phyloP scores from a whole-genome alignment of 1,140 invertebrate species.

The Pachypsylla venusta region DNA sequence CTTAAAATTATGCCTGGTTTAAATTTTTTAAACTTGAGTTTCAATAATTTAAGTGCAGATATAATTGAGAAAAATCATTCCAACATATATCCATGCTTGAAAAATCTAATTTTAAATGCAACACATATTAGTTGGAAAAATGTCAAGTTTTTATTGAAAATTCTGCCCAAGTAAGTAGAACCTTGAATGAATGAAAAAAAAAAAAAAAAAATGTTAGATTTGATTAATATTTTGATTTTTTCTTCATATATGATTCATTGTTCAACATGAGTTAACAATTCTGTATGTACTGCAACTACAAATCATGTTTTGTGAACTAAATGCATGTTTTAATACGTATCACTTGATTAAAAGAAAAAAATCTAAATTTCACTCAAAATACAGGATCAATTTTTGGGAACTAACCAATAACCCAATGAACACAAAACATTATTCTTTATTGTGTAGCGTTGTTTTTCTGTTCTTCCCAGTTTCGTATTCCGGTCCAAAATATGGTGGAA shows the following conservation, averaged over 20 bases:
- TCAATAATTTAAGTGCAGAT: conserved; percentile 55
- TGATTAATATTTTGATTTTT: conserved; percentile 1
- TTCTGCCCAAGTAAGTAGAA: conserved; percentile 40
- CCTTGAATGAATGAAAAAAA: background rate
- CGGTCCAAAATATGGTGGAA: too few relatives aligned
- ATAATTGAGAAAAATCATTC: conserved; percentile 18
- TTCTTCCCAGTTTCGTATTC: too few relatives aligned
- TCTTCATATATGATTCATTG: background rate
- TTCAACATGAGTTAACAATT: too few relatives aligned
- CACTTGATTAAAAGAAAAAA: too few relatives aligned
- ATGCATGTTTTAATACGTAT: too few relatives aligned
- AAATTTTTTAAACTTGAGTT: conserved; percentile 79
- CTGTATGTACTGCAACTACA: too few relatives aligned
- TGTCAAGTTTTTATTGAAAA: conserved; percentile 56
- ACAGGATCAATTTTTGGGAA: too few relatives aligned
- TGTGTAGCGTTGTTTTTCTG: too few relatives aligned
- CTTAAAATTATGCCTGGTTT: conserved; percentile 70
- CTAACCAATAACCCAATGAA: too few relatives aligned
- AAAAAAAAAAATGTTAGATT: background rate
- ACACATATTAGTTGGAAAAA: conserved; percentile 69
- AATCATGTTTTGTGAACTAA: too few relatives aligned
- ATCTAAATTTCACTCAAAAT: too few relatives aligned
- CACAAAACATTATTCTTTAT: too few relatives aligned
- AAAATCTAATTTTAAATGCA: conserved; percentile 55
- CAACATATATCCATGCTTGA: conserved; percentile 22